Percentiles rank a stretch among this genome's conserved stretches.
Evolutionary conservation across 2,888 invertebrate species (phyloP).

Genomic region (Microctonus brassicae): DNA sequence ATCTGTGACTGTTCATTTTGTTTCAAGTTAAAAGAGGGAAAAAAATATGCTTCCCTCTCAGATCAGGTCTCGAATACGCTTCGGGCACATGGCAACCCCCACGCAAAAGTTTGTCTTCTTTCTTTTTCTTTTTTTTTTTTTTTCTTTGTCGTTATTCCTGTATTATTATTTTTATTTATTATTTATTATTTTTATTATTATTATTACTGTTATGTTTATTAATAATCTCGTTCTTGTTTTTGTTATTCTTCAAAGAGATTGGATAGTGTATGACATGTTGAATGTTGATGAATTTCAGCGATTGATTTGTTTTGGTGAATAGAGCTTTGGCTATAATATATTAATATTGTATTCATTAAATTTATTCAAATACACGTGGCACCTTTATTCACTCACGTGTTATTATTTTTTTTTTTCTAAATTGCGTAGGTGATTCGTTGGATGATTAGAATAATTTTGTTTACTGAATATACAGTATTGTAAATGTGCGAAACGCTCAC

Average conservation of each 20-base stretch:
- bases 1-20: constrained; percentile 31
- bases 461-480: no score
- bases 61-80: constrained; percentile 31
- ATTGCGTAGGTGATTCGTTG: neutral
- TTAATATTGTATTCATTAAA: no score
- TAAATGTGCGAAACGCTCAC: constrained; percentile 21
- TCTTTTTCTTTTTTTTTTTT: constrained; percentile 11
- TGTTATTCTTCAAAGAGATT: constrained; percentile 18
- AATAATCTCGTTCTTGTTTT: constrained; percentile 17
- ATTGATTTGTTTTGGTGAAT: neutral
- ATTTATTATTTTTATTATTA: constrained; percentile 36
- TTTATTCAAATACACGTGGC: neutral
- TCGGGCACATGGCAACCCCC: constrained; percentile 36
- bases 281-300: neutral
- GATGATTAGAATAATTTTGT: constrained; percentile 13
- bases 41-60: constrained; percentile 12
- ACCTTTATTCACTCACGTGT: constrained; percentile 28
- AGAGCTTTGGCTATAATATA: no score
- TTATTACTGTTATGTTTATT: no score
- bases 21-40: constrained; percentile 18
- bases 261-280: neutral
- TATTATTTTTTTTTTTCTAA: no score
- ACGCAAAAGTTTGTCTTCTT: constrained; percentile 9
- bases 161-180: constrained; percentile 19
- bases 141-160: constrained; percentile 19